A percentile compares a stretch with the other conserved stretches of the same genome.
Evolutionary conservation across 2,113 vertebrate genomes (phyloP).

Genomic region (Cochlearius cochlearius): DNA sequence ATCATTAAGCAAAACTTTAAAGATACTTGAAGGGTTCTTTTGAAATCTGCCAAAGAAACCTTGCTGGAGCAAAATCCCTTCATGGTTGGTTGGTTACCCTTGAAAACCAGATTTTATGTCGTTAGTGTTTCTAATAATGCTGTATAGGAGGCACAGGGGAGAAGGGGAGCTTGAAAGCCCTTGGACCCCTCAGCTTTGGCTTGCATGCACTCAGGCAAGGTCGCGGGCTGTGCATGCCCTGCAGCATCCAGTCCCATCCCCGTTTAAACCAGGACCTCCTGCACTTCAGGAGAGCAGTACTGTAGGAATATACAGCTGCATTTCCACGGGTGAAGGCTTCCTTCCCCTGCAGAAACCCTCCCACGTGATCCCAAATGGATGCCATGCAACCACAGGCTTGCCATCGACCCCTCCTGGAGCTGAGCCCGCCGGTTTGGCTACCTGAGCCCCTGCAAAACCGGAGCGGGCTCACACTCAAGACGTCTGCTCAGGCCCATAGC

Average conservation of each 20-base stretch:
- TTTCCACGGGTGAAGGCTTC: not conserved
- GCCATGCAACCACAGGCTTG: accelerated
- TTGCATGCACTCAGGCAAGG: not conserved
- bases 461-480: accelerated
- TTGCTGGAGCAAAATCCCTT: not conserved
- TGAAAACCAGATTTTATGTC: not conserved
- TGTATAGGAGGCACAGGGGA: accelerated
- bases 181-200: not conserved
- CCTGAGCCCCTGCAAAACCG: not conserved
- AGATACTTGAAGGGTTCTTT: not conserved
- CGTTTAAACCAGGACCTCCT: not conserved
- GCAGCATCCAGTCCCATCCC: not conserved
- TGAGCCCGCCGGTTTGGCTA: not conserved
- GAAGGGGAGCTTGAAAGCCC: not conserved
- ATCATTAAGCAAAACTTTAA: not conserved
- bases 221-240: accelerated
- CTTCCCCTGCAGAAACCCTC: not conserved
- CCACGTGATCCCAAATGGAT: accelerated
- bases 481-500: accelerated
- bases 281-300: not conserved
- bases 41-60: not conserved
- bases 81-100: not conserved
- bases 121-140: not conserved
- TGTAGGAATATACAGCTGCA: not conserved
- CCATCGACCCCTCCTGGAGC: not conserved